These are phyloP conservation scores for Melanostoma mellinum DNA, from an alignment of 2,888 invertebrate genomes.

Conservation along the genomic window DNA sequence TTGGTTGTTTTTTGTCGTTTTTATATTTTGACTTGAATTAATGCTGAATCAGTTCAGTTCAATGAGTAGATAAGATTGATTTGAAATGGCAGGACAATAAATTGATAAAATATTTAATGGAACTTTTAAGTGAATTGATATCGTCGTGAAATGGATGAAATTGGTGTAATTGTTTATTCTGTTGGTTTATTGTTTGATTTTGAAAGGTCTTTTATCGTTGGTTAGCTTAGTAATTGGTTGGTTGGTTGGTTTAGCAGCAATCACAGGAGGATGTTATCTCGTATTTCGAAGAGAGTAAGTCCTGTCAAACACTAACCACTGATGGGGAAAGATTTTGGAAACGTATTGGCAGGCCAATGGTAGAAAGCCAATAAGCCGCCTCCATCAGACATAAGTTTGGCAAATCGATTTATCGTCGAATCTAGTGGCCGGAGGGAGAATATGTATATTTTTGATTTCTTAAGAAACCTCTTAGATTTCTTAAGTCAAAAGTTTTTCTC, in stretches of 20 bases:
- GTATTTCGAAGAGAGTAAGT: too few species aligned
- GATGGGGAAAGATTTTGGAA: too few species aligned
- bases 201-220: neutral
- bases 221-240: neutral
- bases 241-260: neutral
- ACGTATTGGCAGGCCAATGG: too few species aligned
- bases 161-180: constrained; percentile 20
- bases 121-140: constrained; percentile 59
- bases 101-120: constrained; percentile 77
- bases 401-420: too few species aligned
- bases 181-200: constrained; percentile 14
- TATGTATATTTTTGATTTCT: too few species aligned
- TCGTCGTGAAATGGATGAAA: constrained; percentile 25
- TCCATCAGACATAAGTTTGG: too few species aligned
- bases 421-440: too few species aligned
- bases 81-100: constrained; percentile 73
- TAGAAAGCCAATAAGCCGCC: too few species aligned
- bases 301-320: too few species aligned
- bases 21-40: constrained; percentile 33
- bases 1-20: constrained; percentile 16
- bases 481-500: too few species aligned
- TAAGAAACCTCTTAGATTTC: too few species aligned
- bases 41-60: constrained; percentile 63
- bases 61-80: constrained; percentile 65
- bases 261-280: neutral